Conservation (phyloP, 2,888 invertebrate species). For the Synanthedon andrenaeformis region DNA sequence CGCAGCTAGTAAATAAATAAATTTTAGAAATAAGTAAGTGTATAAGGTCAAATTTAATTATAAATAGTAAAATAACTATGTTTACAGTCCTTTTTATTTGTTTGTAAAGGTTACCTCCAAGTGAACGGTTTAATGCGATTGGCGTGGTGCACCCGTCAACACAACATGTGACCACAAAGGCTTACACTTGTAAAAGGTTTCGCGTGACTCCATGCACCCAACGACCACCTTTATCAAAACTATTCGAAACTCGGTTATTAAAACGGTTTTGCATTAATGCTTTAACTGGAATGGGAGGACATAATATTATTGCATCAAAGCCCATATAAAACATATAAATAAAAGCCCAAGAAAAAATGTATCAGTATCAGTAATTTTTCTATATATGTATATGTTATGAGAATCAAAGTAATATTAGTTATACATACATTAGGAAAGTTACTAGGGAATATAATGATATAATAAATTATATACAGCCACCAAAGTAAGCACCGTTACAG, state of each 20-base stretch:
- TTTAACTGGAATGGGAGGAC: constrained; percentile 1
- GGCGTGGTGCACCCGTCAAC: constrained; percentile 24
- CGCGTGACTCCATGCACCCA: constrained; percentile 28
- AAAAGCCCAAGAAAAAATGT: too few species aligned
- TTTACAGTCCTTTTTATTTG: neutral
- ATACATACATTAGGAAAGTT: too few species aligned
- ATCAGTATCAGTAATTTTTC: too few species aligned
- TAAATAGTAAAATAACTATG: too few species aligned
- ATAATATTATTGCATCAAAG: too few species aligned
- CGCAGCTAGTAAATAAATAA: too few species aligned
- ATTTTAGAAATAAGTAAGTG: too few species aligned
- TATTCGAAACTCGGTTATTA: constrained; percentile 8
- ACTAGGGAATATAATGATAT: neutral
- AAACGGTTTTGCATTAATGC: constrained; percentile 9
- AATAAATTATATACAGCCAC: constrained; percentile 2
- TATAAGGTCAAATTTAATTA: too few species aligned
- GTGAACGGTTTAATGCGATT: too few species aligned
- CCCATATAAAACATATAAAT: too few species aligned
- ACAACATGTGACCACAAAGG: constrained; percentile 38
- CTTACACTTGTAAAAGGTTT: constrained; percentile 22
- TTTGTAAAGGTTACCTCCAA: too few species aligned
- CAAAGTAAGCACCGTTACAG: neutral
- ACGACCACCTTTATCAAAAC: constrained; percentile 14
- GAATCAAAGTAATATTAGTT: neutral
- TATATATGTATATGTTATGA: neutral